Percentiles rank a stretch among this genome's conserved stretches.
phyloP scores from a whole-genome alignment of 1,140 invertebrate species.

The Drosophila tsacasi region DNA sequence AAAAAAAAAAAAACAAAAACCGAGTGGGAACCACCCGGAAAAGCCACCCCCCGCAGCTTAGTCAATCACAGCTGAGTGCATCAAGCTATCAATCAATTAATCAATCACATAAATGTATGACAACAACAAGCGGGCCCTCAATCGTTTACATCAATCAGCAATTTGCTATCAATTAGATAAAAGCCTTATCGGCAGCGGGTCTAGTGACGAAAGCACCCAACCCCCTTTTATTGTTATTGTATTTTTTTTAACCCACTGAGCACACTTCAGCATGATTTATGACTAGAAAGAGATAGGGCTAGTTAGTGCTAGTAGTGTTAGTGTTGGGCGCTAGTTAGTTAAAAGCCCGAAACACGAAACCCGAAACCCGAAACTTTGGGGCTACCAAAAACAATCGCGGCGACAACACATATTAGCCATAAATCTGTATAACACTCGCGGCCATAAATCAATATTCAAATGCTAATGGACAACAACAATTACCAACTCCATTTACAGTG shows the following conservation, averaged over 20 bases:
- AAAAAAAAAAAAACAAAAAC: not conserved
- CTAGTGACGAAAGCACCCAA: conserved; percentile 40
- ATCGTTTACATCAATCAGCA: conserved; percentile 58
- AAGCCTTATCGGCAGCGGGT: conserved; percentile 33
- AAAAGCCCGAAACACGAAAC: conserved; percentile 2
- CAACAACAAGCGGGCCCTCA: conserved; percentile 39
- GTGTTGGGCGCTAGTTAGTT: not conserved
- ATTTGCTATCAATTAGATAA: conserved; percentile 56
- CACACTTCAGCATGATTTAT: conserved; percentile 46
- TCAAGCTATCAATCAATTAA: conserved; percentile 58
- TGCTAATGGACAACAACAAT: conserved; percentile 26
- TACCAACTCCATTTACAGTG: conserved; percentile 4
- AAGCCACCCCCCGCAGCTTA: conserved; percentile 7
- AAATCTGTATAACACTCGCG: conserved; percentile 53
- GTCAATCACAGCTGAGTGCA: conserved; percentile 58
- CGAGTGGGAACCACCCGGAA: no score
- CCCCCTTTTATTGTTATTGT: not conserved
- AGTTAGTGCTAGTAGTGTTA: not conserved
- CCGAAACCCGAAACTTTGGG: conserved; percentile 7
- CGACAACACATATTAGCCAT: conserved; percentile 49
- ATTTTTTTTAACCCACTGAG: conserved; percentile 30
- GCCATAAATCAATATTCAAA: conserved; percentile 56
- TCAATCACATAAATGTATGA: conserved; percentile 57
- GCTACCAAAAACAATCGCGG: conserved; percentile 43
- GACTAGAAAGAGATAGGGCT: conserved; percentile 32